Evolutionary conservation across 2,888 invertebrate species (phyloP).

Genomic region (Lithophane semibrunnea): DNA sequence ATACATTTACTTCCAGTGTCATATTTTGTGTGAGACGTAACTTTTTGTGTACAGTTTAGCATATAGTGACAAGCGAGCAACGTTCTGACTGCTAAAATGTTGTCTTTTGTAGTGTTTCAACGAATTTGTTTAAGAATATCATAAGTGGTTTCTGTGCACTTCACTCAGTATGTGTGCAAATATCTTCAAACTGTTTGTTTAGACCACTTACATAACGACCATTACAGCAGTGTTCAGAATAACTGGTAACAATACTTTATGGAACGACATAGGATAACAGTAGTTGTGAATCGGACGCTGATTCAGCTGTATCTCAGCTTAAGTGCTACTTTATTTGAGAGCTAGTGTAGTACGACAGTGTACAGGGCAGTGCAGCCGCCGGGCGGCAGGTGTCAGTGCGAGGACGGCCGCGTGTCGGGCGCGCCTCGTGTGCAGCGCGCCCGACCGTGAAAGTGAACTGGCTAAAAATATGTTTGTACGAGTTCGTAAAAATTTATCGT

Average conservation of each 20-base stretch:
- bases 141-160: slow-evolving; percentile 48
- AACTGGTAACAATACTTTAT: slow-evolving; percentile 25
- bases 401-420: neutral
- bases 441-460: slow-evolving; percentile 46
- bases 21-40: slow-evolving; percentile 53
- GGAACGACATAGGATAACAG: slow-evolving; percentile 28
- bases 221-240: neutral
- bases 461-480: slow-evolving; percentile 26
- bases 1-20: slow-evolving; percentile 70
- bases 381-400: slow-evolving; percentile 34
- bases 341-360: slow-evolving; percentile 20
- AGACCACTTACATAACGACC: slow-evolving; percentile 10
- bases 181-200: slow-evolving; percentile 19
- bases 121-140: slow-evolving; percentile 49
- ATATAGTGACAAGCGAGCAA: slow-evolving; percentile 52
- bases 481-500: slow-evolving; percentile 11
- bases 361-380: slow-evolving; percentile 20
- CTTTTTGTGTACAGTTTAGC: slow-evolving; percentile 52
- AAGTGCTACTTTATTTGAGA: slow-evolving; percentile 38
- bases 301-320: slow-evolving; percentile 40
- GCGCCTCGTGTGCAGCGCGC: slow-evolving; percentile 14
- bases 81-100: slow-evolving; percentile 10
- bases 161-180: slow-evolving; percentile 39
- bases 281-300: slow-evolving; percentile 23
- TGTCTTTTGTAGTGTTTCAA: slow-evolving; percentile 39